Conservation (phyloP, 2,113 vertebrate genomes). For the Callipepla squamata region DNA sequence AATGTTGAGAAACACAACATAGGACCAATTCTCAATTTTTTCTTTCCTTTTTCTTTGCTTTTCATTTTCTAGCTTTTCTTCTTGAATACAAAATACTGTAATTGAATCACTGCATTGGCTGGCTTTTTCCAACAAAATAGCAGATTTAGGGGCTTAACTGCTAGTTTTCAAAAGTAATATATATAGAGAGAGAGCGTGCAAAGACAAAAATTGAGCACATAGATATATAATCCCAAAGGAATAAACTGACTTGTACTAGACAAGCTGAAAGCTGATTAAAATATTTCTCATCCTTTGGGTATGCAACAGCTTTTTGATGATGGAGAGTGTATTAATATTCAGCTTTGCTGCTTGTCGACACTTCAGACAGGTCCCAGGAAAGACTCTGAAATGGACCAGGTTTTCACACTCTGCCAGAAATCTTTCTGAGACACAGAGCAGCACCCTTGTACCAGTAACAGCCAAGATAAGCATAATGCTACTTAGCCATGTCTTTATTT, state of each 20-base stretch:
- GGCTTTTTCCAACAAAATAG: slow-evolving; percentile 43
- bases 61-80: slow-evolving; percentile 14
- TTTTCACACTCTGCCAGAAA: slow-evolving; percentile 75
- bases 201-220: slow-evolving; percentile 71
- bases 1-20: not conserved
- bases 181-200: not conserved
- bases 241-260: slow-evolving; percentile 76
- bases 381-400: slow-evolving; percentile 79
- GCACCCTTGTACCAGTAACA: slow-evolving; percentile 51
- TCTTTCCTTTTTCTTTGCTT: not conserved
- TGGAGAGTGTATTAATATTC: slow-evolving; percentile 83
- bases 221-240: slow-evolving; percentile 73
- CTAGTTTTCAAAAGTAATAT: slow-evolving; percentile 57
- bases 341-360: slow-evolving; percentile 78
- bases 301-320: slow-evolving; percentile 84
- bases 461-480: slow-evolving; percentile 61
- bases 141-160: slow-evolving; percentile 52
- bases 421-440: slow-evolving; percentile 70
- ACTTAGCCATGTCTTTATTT: slow-evolving; percentile 50
- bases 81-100: slow-evolving; percentile 41
- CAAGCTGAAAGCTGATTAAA: slow-evolving; percentile 83
- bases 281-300: slow-evolving; percentile 84
- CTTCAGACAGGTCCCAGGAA: slow-evolving; percentile 80
- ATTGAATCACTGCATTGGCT: slow-evolving; percentile 59
- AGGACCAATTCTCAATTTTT: not conserved